Evolutionary conservation across 1,140 invertebrate genomes (phyloP), one percentile per base, ranked within the genome.

Genomic region (Drosophila tristis): DNA sequence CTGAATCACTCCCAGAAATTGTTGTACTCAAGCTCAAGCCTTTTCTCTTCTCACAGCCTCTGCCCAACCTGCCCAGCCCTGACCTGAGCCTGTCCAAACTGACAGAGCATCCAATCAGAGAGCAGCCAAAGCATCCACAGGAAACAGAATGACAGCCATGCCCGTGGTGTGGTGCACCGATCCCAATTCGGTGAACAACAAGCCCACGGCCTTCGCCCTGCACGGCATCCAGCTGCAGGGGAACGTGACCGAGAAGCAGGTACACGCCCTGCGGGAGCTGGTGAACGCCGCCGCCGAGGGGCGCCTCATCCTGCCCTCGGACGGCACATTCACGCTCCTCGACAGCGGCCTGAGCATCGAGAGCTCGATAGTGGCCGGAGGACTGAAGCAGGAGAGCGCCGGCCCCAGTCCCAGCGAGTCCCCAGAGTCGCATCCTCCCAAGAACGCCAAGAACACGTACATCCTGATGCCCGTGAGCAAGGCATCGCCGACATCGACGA

Each of bases 101-200:
- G 29, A 20, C 49, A 23, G 23, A 49, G 48, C 26, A 70, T 11
- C 20, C 20, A 26, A 9, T 11, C 31, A 39, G 26, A 6, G 0
- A 29, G 26, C 26, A 29, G 5, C 26, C 26, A 29, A 7, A 29
- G 35, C 35, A 39, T 39, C 11, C 11, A 9, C 31, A 2, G 11
- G 11, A 39, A 13, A 20, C 50, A 77, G 59, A 51, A 92, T 91
- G 87, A 78, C 91, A 49, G 78, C 87, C 61, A 91, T 90, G 79
- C 91, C 91, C 7, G 91, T 92, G 29, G 91, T 92, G 11, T 92
- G 91, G 91, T 92, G 91, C 60, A 87, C 91, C 53, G 90, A 92
- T 84, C 91, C 91, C 39, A 92, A 92, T 70, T 92, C 91, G 78
- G 90, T 90, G 43, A 92, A 91, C 66, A 92, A 92, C 54, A 91